A percentile compares a stretch with the other conserved stretches of the same genome.
phyloP scores from a whole-genome alignment of 2,888 invertebrate genomes.

The Hipparchia sbordonii region DNA sequence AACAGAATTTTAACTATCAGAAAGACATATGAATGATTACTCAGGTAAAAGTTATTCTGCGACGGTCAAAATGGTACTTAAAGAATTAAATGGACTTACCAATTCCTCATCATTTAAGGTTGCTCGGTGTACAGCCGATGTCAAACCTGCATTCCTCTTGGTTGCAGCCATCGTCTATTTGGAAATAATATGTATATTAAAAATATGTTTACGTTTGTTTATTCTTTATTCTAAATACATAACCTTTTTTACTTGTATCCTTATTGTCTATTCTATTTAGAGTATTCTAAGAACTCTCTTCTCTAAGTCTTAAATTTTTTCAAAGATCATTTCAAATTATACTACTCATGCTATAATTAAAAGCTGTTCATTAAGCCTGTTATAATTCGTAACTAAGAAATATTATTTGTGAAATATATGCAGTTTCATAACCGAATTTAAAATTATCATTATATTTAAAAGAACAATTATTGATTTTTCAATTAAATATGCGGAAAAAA shows the following conservation, averaged over 20 bases:
- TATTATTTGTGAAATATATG: neutral
- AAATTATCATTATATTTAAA: neutral
- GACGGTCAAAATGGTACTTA: too few relatives aligned
- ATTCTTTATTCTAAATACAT: neutral
- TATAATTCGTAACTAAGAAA: neutral
- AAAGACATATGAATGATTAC: too few relatives aligned
- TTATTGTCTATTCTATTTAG: neutral
- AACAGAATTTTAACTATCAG: too few relatives aligned
- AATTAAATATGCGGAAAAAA: slow-evolving; percentile 2
- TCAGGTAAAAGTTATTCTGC: too few relatives aligned
- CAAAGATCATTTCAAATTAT: slow-evolving; percentile 1
- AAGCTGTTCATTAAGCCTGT: slow-evolving; percentile 39
- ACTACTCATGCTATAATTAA: slow-evolving; percentile 37
- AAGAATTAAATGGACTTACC: slow-evolving; percentile 84
- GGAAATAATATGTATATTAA: slow-evolving; percentile 26
- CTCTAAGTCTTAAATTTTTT: slow-evolving; percentile 1
- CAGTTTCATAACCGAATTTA: neutral
- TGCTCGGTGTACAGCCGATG: slow-evolving; percentile 97
- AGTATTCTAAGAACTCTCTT: slow-evolving; percentile 7
- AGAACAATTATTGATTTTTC: slow-evolving; percentile 2
- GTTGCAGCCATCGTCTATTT: slow-evolving; percentile 99
- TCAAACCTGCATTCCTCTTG: slow-evolving; percentile 97
- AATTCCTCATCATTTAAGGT: slow-evolving; percentile 99
- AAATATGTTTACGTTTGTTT: neutral
- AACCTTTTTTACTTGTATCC: neutral